Base-by-base conservation (phyloP, 1,140 invertebrate species). In the Drosophila bipectinata region DNA sequence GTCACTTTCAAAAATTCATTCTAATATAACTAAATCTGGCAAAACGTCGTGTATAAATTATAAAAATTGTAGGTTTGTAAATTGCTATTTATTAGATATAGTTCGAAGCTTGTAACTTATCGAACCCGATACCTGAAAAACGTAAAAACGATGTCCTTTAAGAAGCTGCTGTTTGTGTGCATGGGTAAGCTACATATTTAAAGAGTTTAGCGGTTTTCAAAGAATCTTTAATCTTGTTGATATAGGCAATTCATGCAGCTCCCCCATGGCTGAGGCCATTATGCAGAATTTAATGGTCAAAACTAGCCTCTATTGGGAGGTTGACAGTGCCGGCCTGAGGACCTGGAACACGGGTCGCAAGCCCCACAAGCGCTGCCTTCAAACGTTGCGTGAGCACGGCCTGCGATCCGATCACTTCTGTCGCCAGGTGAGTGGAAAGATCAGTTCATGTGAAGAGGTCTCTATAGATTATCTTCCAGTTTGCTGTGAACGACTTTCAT, bases 281-380 rank as follows among this genome's bases (percentile, higher is more conserved):
- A 89, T 88, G 84, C 63, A 80, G 18, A 78, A 66, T 48, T 48
- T 88, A 0, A 88, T 88, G 84, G 69, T 60, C 2, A 83, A 88
- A 56, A 90, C 84, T 0, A 89, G 84, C 28, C 64, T 88, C 0
- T 89, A 88, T 48, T 88, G 84, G 84, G 80, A 89, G 18, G 48
- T 88, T 21, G 84, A 88, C n/a, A 88, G 84, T n/a, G 84, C 84
- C 0, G 84, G 72, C 1, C 9, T 88, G 7, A 77, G 84, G 7
- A 55, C 64, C 1, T 88, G 84, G 84, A 88, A 88, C 53, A 89
- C 76, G 3, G 84, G 84, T 0, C 72, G 84, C 28, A 49, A 77
- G 3, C 84, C 84, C 0, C 62, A 88, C 18, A 68, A 72, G 14
- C 52, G 26, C 4, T 89, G 84, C 14, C 39, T 74, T 6, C 64